Evolutionary conservation across 2,888 invertebrate genomes (phyloP).

Genomic region (Uropetala carovei): DNA sequence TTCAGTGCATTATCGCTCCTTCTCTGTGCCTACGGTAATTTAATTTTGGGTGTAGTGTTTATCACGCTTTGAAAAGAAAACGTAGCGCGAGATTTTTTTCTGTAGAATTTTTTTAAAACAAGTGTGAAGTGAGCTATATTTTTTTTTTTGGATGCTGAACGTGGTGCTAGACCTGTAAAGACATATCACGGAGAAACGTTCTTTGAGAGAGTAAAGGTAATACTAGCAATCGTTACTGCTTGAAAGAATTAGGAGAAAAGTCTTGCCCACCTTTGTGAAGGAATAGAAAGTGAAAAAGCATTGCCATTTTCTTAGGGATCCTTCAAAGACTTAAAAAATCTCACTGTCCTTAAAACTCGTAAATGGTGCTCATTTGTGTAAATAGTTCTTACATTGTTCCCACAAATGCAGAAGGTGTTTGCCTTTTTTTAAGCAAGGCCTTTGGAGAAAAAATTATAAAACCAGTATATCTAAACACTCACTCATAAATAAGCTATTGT

Average conservation of each 20-base stretch:
- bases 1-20: slow-evolving; percentile 33
- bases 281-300: slow-evolving; percentile 5
- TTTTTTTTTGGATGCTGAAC: slow-evolving; percentile 59
- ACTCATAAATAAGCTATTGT: slow-evolving; percentile 56
- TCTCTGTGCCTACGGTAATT: slow-evolving; percentile 54
- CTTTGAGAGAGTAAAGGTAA: not conserved
- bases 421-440: slow-evolving; percentile 29
- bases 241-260: slow-evolving; percentile 26
- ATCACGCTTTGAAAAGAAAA: slow-evolving; percentile 10
- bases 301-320: slow-evolving; percentile 47
- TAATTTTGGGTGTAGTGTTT: slow-evolving; percentile 61
- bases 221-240: not conserved
- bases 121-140: slow-evolving; percentile 4
- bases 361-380: slow-evolving; percentile 62
- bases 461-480: slow-evolving; percentile 55
- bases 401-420: slow-evolving; percentile 6
- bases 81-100: not conserved
- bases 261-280: slow-evolving; percentile 46
- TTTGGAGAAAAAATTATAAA: not conserved
- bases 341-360: slow-evolving; percentile 39
- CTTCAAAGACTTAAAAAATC: slow-evolving; percentile 62
- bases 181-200: slow-evolving; percentile 58
- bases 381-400: slow-evolving; percentile 61
- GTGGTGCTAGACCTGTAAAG: slow-evolving; percentile 55
- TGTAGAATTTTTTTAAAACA: slow-evolving; percentile 7